phyloP scores from a whole-genome alignment of 2,113 vertebrate genomes.

The Heterocephalus glaber region DNA sequence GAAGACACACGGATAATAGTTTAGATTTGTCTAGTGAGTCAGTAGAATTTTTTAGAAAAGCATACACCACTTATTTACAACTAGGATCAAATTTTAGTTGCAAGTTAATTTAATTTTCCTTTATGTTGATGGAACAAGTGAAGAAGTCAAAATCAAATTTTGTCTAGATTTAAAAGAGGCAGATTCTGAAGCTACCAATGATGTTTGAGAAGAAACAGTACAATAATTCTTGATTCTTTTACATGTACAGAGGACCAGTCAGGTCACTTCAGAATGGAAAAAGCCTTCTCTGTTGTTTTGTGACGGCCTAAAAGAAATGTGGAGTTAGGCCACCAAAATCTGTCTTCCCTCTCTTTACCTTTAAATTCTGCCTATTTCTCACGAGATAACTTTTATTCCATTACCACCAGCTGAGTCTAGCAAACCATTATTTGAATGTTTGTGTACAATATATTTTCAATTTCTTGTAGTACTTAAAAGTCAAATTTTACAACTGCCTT shows the following conservation, averaged over 20 bases:
- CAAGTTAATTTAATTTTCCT: not conserved
- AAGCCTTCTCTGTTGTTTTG: not conserved
- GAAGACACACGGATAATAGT: not conserved
- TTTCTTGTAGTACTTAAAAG: not conserved
- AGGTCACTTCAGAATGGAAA: not conserved
- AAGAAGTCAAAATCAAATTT: slow-evolving; percentile 25
- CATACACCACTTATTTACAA: not conserved
- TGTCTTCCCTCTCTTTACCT: not conserved
- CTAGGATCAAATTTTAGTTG: not conserved
- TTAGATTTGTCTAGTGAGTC: not conserved
- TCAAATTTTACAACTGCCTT: not conserved
- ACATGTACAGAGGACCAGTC: not conserved
- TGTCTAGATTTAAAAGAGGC: not conserved
- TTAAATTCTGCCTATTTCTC: not conserved
- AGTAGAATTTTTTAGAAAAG: not conserved
- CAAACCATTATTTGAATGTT: not conserved
- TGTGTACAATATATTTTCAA: not conserved
- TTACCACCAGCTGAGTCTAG: not conserved
- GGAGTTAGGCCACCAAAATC: not conserved
- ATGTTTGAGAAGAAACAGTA: not conserved
- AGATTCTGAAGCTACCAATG: not conserved
- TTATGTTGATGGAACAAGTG: slow-evolving; percentile 22
- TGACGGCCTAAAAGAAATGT: not conserved
- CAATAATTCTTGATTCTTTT: not conserved
- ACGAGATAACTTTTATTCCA: not conserved